Evolutionary conservation across 2,797 vertebrate genomes (phyloP), one percentile per base, ranked within the genome.

Genomic region (Notolepis coatsorum): DNA sequence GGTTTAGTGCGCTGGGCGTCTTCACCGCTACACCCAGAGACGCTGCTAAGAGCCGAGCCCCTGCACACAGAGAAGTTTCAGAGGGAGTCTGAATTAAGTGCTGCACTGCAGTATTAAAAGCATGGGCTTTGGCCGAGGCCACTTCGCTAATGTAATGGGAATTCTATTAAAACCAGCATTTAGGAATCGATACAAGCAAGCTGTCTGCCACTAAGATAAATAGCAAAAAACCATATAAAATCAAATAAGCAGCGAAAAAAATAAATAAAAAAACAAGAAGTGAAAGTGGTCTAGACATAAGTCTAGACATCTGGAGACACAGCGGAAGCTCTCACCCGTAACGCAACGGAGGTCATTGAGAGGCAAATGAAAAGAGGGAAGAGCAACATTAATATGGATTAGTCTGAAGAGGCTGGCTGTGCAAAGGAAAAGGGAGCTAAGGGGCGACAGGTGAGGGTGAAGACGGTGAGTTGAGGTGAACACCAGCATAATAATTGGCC

Each of bases 361-460:
- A 77, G 77, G 78, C 71, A 86, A 67, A 47, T 68, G 37, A 30
- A 60, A 70, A 86, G 60, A 73, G 38, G 41, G 13, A 24, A 50
- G 46, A 51, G 51, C 58, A 68, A 69, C 71, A 81, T 79, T 74
- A 80, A 79, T 72, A 71, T 47, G 47, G 72, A 67, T 79, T 76
- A 72, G 73, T 71, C 53, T 8, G 45, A 68, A 31, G 1, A 62
- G 55, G 87, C 79, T 20, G 73, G 75, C 76, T 88, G 88, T 37
- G 81, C 87, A 84, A 92, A 91, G 28, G n/a, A n/a, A 81, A 83
- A 62, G 82, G 87, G 77, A 68, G 88, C 93, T 93, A 84, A 45
- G 71, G 72, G 63, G 65, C 55, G 67, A 70, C 21, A 52, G 43
- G 62, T 62, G 58, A 73, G 78, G 20, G 10, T 4, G 21, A 31